Evolutionary conservation across 1,140 invertebrate genomes (phyloP).

Genomic region (Drosophila rhopaloa): DNA sequence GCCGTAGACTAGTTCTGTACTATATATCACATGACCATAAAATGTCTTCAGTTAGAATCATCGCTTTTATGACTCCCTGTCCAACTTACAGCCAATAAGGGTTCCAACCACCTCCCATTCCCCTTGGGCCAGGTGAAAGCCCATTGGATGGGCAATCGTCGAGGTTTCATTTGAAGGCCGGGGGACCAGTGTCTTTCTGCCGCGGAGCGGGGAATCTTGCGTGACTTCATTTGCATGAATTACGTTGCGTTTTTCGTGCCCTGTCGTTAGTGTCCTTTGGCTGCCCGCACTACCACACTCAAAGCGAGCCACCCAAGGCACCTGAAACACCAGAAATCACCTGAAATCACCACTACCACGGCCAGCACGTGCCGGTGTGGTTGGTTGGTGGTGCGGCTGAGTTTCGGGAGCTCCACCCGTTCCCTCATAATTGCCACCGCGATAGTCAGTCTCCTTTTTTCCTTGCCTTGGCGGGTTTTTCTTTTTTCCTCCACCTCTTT

Average conservation of each 20-base stretch:
- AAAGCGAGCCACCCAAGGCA: not conserved
- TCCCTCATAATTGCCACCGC: conserved; percentile 59
- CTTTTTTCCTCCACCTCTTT: conserved; percentile 1
- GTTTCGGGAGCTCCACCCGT: conserved; percentile 50
- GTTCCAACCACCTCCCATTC: not conserved
- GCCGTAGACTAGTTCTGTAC: not conserved
- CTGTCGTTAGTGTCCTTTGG: conserved; percentile 69
- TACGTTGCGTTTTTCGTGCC: conserved; percentile 62
- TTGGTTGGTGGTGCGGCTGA: conserved; percentile 43
- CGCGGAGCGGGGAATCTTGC: conserved; percentile 49
- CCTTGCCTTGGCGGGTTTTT: conserved; percentile 32
- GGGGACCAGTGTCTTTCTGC: conserved; percentile 12
- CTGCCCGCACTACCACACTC: conserved; percentile 26
- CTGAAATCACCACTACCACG: conserved; percentile 23
- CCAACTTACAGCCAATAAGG: conserved; percentile 7
- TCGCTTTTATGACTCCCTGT: conserved; percentile 3
- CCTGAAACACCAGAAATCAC: conserved; percentile 3
- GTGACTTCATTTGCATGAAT: conserved; percentile 84
- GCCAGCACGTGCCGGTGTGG: conserved; percentile 50
- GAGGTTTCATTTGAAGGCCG: conserved; percentile 7
- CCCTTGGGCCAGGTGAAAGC: conserved; percentile 28
- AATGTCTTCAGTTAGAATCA: conserved; percentile 1
- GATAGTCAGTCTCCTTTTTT: conserved; percentile 66
- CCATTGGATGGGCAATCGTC: conserved; percentile 56
- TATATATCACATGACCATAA: no score